Base-by-base conservation (phyloP, 2,888 invertebrate species). In the Nomada hirtipes region DNA sequence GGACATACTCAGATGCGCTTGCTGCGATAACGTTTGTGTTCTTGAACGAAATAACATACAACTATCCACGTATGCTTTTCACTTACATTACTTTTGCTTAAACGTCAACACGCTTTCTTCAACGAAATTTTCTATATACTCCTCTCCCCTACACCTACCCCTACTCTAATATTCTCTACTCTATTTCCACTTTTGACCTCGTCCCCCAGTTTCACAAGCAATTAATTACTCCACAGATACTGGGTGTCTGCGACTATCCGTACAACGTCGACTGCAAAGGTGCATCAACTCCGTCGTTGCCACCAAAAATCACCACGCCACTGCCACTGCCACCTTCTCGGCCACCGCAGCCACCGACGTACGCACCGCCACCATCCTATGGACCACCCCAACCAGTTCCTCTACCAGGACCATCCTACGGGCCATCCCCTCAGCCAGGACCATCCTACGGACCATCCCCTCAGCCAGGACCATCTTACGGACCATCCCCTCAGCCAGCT, bases 241-340 rank as follows among this genome's bases (percentile, higher is more conserved):
- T 88, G 10, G 65, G 79, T 11, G 95, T 96, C 23, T 96, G 96
- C 85, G 96, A 96, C 91, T 96, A 96, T 86, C 94, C 95, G 0
- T 93, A 95, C 63, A 94, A 95, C 73, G 96, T 96, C 0, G 95
- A 96, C 89, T 96, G 96, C 87, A 93, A 92, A 83, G 94, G 94
- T 11, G 89, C 91, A 44, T 89, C 90, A 9, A 91, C 91, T 15
- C 89, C 93, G 0, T 74, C 72, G 42, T 91, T 92, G 0, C 74
- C 89, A 52, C 76, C 90, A 73, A 74, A 63, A 29, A 50, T 77
- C 0, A 72, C 69, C 2, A 79, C 59, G 68, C 82, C 85, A 36
- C 87, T 63, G 47, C 69, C 59, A 15, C 76, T 68, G 2, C 61
- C 64, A 26, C 52, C 82, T 2, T 23, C 55, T 44, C 63, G 44